A percentile compares a stretch with the other conserved stretches of the same genome.
phyloP scores from a whole-genome alignment of 1,140 invertebrate species.

The Tribolium castaneum region DNA sequence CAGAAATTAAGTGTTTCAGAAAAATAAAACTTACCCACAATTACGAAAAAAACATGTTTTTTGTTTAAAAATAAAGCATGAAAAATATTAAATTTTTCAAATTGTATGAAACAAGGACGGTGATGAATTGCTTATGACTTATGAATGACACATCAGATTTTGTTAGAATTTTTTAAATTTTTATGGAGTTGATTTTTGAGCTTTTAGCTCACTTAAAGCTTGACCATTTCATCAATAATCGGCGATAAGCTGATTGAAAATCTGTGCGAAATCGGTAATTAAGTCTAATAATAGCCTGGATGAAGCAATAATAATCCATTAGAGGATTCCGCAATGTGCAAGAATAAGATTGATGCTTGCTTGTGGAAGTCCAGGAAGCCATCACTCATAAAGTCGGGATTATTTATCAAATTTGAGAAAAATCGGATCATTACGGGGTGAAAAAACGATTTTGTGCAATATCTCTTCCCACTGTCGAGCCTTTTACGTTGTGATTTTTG shows the following conservation, averaged over 20 bases:
- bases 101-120: too few relatives aligned
- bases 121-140: too few relatives aligned
- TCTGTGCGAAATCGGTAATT: not conserved
- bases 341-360: not conserved
- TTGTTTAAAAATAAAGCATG: too few relatives aligned
- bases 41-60: too few relatives aligned
- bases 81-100: too few relatives aligned
- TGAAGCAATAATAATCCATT: not conserved
- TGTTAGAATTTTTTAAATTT: not conserved
- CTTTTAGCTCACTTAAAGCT: not conserved
- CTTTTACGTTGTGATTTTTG: not conserved
- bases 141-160: too few relatives aligned
- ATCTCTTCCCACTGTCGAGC: not conserved
- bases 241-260: not conserved
- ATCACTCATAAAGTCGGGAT: not conserved
- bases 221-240: not conserved
- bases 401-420: slow-evolving; percentile 6
- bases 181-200: not conserved
- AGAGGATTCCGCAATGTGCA: not conserved
- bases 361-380: not conserved
- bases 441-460: not conserved
- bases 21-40: too few relatives aligned
- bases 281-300: not conserved
- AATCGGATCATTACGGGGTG: not conserved
- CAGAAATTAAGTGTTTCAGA: too few relatives aligned